A percentile compares a stretch with the other conserved stretches of the same genome.
Evolutionary conservation across 2,888 invertebrate species (phyloP).

Genomic region (Aethes cnicana): DNA sequence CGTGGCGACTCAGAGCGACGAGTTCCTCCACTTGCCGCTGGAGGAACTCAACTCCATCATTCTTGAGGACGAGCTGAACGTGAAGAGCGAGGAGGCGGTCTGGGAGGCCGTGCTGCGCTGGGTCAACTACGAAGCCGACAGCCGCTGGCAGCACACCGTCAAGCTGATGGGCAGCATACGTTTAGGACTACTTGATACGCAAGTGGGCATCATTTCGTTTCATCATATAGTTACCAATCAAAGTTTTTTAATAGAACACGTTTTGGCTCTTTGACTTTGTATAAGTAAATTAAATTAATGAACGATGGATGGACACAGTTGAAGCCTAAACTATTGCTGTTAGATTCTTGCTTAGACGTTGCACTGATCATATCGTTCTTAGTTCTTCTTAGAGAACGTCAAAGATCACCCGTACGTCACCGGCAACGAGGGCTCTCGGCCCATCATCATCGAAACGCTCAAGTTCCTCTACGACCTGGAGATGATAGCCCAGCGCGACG

Average conservation of each 20-base stretch:
- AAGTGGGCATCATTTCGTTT: constrained; percentile 58
- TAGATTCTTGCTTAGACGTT: too few relatives aligned
- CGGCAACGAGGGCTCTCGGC: constrained; percentile 91
- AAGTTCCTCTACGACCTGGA: constrained; percentile 96
- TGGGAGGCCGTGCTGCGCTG: constrained; percentile 94
- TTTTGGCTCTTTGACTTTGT: too few relatives aligned
- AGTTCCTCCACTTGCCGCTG: constrained; percentile 87
- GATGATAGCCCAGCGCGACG: constrained; percentile 90
- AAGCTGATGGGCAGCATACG: constrained; percentile 90
- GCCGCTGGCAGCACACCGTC: constrained; percentile 88
- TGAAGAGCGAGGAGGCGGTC: constrained; percentile 92
- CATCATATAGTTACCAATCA: background rate
- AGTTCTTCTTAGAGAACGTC: constrained; percentile 95
- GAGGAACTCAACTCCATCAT: constrained; percentile 90
- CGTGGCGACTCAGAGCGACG: constrained; percentile 87
- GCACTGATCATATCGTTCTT: constrained; percentile 43
- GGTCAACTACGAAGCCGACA: constrained; percentile 90
- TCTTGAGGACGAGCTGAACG: constrained; percentile 92
- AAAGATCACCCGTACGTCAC: constrained; percentile 94
- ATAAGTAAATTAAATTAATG: too few relatives aligned
- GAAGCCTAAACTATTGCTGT: too few relatives aligned
- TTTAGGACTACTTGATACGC: constrained; percentile 91
- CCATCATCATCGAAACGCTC: constrained; percentile 94
- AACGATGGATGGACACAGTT: too few relatives aligned
- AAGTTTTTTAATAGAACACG: too few relatives aligned